Evolutionary conservation across 2,113 vertebrate genomes (phyloP).

Genomic region (Ginglymostoma cirratum): DNA sequence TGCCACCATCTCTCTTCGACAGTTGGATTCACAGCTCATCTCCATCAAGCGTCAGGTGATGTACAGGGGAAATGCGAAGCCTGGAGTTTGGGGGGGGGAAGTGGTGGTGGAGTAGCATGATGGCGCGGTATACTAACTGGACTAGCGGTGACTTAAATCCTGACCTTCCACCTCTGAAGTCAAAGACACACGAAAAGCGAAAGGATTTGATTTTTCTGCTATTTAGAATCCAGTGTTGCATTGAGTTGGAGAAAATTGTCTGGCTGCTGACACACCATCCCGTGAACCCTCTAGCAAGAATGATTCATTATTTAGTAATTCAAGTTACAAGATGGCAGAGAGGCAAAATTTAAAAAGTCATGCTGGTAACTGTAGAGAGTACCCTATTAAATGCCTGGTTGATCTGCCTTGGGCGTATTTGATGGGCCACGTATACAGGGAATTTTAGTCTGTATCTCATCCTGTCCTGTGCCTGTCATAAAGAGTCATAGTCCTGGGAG

Average conservation of each 20-base stretch:
- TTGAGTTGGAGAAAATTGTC: neutral
- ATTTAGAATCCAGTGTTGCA: neutral
- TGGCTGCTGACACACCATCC: neutral
- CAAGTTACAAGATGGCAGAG: neutral
- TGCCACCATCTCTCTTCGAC: conserved; percentile 64
- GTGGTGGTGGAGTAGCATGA: neutral
- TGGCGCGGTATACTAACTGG: neutral
- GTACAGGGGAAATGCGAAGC: neutral
- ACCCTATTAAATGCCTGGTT: neutral
- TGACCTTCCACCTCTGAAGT: neutral
- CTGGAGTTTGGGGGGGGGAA: neutral
- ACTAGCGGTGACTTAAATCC: neutral
- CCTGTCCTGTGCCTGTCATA: too few relatives aligned
- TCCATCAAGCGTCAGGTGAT: conserved; percentile 82
- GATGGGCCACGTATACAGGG: neutral
- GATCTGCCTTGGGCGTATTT: neutral
- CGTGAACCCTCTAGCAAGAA: neutral
- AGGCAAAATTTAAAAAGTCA: neutral
- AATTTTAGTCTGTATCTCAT: neutral
- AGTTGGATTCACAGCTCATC: conserved; percentile 75
- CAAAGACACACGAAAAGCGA: neutral
- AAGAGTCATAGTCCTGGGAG: neutral
- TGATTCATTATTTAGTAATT: neutral
- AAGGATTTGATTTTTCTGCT: neutral
- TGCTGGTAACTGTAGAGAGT: neutral